Conservation (phyloP, 2,113 vertebrate genomes). For the Cacatua alba region DNA sequence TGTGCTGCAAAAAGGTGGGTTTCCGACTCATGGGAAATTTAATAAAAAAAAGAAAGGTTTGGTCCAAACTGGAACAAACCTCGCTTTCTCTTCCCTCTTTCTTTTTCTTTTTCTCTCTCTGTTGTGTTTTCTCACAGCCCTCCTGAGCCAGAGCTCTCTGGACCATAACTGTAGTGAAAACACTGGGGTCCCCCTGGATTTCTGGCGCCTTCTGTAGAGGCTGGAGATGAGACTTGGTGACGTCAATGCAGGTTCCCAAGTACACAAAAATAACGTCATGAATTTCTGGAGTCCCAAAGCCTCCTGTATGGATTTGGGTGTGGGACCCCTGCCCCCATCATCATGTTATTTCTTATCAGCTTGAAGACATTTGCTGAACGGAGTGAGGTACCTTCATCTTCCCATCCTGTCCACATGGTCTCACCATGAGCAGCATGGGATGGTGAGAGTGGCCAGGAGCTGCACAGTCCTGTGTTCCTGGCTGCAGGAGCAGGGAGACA, state of each 20-base stretch:
- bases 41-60: not conserved
- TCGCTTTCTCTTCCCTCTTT: not conserved
- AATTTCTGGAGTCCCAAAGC: not conserved
- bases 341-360: accelerated
- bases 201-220: not conserved
- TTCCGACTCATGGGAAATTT: not conserved
- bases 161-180: not conserved
- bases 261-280: not conserved
- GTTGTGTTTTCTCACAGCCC: not conserved
- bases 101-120: not conserved
- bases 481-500: not conserved
- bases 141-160: not conserved
- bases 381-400: not conserved
- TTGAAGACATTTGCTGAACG: not conserved
- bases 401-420: not conserved
- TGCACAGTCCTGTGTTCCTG: not conserved
- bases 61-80: not conserved
- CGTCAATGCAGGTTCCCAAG: not conserved
- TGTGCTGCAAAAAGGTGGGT: accelerated
- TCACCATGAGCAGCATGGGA: not conserved
- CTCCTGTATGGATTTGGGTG: not conserved
- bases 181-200: not conserved
- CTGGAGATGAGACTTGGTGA: not conserved
- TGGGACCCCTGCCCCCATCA: accelerated
- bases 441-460: not conserved